Evolutionary conservation across 1,140 invertebrate species (phyloP).

Genomic region (Hycleus phaleratus): DNA sequence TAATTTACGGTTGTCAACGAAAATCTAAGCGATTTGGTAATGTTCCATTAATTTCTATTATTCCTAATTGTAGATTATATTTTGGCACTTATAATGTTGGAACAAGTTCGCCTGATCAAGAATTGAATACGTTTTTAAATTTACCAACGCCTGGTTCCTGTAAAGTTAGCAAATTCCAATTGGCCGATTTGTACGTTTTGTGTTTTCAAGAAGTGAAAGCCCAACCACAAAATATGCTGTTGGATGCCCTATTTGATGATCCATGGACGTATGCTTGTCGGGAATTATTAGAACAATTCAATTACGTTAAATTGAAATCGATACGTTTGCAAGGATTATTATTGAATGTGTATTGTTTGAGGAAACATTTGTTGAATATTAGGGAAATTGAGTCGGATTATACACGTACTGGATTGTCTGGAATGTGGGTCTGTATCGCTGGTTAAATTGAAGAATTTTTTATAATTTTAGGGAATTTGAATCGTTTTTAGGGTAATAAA

Average conservation of each 20-base stretch:
- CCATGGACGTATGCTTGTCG: conserved; percentile 74
- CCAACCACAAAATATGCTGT: conserved; percentile 74
- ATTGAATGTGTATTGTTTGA: conserved; percentile 64
- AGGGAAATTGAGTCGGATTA: conserved; percentile 76
- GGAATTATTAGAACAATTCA: conserved; percentile 56
- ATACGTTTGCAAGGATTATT: conserved; percentile 73
- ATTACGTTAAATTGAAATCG: conserved; percentile 71
- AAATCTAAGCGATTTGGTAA: conserved; percentile 1
- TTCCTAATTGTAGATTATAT: conserved; percentile 52
- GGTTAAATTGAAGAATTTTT: neutral
- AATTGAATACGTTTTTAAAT: conserved; percentile 60
- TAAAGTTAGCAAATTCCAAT: conserved; percentile 45
- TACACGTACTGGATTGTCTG: conserved; percentile 80
- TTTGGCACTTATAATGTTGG: conserved; percentile 82
- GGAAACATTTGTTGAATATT: conserved; percentile 70
- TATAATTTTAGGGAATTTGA: no score
- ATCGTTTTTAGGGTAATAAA: conserved; percentile 74
- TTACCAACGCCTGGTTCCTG: conserved; percentile 46
- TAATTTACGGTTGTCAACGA: conserved; percentile 20
- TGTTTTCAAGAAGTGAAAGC: conserved; percentile 88
- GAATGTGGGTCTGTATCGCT: conserved; percentile 64
- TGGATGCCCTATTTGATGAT: conserved; percentile 74
- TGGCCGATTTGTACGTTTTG: conserved; percentile 77
- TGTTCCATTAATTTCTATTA: neutral
- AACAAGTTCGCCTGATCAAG: conserved; percentile 61